These are phyloP conservation scores for Aleiodes sp. DNA, from an alignment of 1,140 invertebrate species.

Conservation along the genomic window DNA sequence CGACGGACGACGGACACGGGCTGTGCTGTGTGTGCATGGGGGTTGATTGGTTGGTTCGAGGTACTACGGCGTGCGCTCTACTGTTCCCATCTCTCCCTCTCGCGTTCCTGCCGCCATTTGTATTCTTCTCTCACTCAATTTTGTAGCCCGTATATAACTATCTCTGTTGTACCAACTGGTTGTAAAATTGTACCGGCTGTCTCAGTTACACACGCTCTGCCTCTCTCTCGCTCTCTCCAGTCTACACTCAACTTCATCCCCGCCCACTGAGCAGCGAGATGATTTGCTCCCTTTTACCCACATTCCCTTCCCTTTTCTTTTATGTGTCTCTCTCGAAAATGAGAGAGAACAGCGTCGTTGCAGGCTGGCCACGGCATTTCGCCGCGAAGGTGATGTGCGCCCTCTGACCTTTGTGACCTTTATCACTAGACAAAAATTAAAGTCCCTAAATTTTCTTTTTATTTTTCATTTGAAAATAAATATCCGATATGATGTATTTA, in stretches of 20 bases:
- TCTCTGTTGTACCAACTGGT: not conserved
- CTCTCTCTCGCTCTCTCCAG: conserved; percentile 16
- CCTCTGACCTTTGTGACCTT: conserved; percentile 3
- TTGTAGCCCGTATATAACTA: not conserved
- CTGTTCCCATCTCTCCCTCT: conserved; percentile 28
- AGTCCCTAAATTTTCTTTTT: not conserved
- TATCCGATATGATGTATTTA: no score
- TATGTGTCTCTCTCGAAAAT: no score
- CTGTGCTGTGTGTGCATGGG: conserved; percentile 42
- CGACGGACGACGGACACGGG: conserved; percentile 44
- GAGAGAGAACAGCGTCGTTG: not conserved
- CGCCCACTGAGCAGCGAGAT: not conserved
- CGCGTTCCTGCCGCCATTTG: conserved; percentile 6
- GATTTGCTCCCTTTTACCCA: conserved; percentile 4
- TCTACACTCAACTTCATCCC: conserved; percentile 1
- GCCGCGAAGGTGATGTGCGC: no score
- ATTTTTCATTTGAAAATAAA: no score
- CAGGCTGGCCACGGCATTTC: conserved; percentile 1
- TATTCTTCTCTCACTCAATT: not conserved
- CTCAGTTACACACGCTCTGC: not conserved
- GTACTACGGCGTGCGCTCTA: conserved; percentile 47
- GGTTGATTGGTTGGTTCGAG: conserved; percentile 41
- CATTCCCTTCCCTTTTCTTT: no score
- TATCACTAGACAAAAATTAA: not conserved
- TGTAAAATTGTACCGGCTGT: not conserved